Evolutionary conservation across 2,888 invertebrate species (phyloP), one percentile per base, ranked within the genome.

Genomic region (Agonopterix subpropinquella): DNA sequence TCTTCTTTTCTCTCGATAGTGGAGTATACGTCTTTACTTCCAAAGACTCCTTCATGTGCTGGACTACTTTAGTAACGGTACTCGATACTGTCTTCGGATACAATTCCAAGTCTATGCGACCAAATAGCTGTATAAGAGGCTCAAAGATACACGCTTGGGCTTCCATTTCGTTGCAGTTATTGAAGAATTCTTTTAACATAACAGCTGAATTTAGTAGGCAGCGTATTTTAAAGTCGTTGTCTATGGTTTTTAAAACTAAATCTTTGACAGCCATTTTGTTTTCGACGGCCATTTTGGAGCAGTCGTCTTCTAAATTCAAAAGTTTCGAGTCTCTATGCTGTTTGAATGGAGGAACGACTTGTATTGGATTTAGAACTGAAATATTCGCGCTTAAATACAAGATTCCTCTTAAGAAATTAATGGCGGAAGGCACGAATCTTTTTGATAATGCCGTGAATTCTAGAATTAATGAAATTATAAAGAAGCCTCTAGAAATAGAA

Each of bases 391-490:
- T 90, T 74, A 96, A 73, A 70, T 92, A 93, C 47, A 98, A 72
- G 47, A 96, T 78, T 0, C 96, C 96, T 54, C 91, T 83, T 7
- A 98, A 81, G 67, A 93, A 97, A 71, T 94, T 96, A 1, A 97
- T 83, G 0, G 91, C 93, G 11, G 95, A 92, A 0, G 98, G 97
- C 13, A 95, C 86, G 61, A 93, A 93, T 61, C 97, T 88, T 79
- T 95, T 96, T 0, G 96, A 96, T 37, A 95, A 73, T 0, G 84
- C 72, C 0, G 94, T 93, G 72, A 93, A 96, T 92, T 98, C 96
- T 61, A 95, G 77, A 53, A 94, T 79, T 13, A 96, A 75, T 0
- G 94, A 91, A 5, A 91, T 90, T 44, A 96, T 63, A 64, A 95
- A 95, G 7, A 97, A 78, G 0, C 97, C 96, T 72, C 91, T 92